These are phyloP conservation scores for Pachyrhynchus sulphureomaculatus DNA, from an alignment of 1,140 invertebrate species.

Conservation along the genomic window DNA sequence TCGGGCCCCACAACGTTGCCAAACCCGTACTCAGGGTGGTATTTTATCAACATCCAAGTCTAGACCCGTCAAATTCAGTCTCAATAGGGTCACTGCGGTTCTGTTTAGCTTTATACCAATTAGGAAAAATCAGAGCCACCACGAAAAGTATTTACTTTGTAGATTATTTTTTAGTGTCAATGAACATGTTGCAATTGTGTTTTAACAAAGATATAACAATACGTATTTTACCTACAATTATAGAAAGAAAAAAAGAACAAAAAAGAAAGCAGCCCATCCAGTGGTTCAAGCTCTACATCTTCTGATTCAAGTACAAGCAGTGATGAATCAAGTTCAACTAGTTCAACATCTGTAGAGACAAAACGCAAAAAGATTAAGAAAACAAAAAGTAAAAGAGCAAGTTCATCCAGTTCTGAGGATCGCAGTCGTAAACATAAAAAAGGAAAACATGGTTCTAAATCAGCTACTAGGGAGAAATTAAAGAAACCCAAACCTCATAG, in stretches of 20 bases:
- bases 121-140: no score
- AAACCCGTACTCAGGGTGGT: no score
- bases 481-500: slow-evolving; percentile 46
- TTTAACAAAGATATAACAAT: no score
- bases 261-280: slow-evolving; percentile 67
- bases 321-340: slow-evolving; percentile 59
- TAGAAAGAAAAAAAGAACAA: slow-evolving; percentile 52
- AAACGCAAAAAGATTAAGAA: slow-evolving; percentile 58
- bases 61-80: no score
- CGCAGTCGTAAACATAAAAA: slow-evolving; percentile 53
- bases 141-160: no score
- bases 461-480: slow-evolving; percentile 39
- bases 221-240: no score
- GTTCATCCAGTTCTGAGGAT: slow-evolving; percentile 61
- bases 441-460: slow-evolving; percentile 50
- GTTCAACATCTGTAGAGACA: slow-evolving; percentile 53
- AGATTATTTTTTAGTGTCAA: no score
- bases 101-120: no score
- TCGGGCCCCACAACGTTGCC: no score
- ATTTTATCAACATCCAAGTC: no score
- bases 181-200: no score
- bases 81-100: no score
- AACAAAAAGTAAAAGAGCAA: slow-evolving; percentile 60
- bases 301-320: slow-evolving; percentile 63
- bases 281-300: slow-evolving; percentile 62